Evolutionary conservation across 2,888 invertebrate genomes (phyloP).

Genomic region (Diachrysia chrysitis): DNA sequence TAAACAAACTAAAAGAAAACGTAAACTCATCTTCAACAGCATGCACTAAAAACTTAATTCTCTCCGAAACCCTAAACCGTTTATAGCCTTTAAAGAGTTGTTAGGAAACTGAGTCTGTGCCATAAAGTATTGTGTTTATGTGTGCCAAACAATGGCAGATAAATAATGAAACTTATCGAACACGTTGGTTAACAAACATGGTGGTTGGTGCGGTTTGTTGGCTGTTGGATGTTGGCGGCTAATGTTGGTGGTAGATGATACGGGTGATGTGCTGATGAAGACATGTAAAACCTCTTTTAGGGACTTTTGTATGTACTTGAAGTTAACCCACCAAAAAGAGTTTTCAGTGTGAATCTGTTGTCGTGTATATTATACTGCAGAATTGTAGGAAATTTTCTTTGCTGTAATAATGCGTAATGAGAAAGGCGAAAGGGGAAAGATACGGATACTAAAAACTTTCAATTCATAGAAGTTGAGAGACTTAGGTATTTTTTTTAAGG

Average conservation of each 20-base stretch:
- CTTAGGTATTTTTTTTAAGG: no score
- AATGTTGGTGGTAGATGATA: constrained; percentile 19
- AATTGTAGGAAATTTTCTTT: no score
- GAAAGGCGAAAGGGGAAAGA: no score
- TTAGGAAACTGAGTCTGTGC: constrained; percentile 70
- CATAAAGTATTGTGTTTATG: constrained; percentile 81
- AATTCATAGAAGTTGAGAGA: no score
- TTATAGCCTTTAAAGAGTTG: constrained; percentile 77
- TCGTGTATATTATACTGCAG: no score
- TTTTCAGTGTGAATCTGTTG: no score
- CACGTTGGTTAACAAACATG: constrained; percentile 62
- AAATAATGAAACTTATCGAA: constrained; percentile 84
- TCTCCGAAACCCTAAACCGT: constrained; percentile 69
- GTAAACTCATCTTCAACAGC: constrained; percentile 25
- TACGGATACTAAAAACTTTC: no score
- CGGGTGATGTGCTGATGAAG: constrained; percentile 16
- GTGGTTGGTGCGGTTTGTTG: constrained; percentile 47
- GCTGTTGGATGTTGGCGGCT: constrained; percentile 10
- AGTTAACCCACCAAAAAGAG: no score
- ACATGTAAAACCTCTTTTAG: no score
- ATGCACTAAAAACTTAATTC: constrained; percentile 75
- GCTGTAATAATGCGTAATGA: no score
- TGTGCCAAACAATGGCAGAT: constrained; percentile 80
- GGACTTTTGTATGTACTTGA: no score
- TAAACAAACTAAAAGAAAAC: constrained; percentile 11